Evolutionary conservation across 2,113 vertebrate species (phyloP).

Genomic region (Urocynchramus pylzowi): DNA sequence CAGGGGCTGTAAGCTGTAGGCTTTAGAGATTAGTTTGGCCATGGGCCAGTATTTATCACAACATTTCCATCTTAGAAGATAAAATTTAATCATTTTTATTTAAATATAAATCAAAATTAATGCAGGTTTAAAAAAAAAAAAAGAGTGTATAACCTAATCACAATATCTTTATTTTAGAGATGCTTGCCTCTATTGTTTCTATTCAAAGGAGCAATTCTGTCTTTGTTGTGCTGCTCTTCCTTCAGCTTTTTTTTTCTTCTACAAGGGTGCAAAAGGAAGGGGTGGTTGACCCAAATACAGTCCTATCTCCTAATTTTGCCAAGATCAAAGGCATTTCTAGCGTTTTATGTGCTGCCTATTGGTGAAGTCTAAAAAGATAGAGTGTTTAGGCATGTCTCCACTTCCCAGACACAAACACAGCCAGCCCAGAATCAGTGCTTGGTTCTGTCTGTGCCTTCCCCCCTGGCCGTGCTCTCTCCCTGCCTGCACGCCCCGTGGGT

Average conservation of each 20-base stretch:
- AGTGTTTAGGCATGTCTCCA: constrained; percentile 17
- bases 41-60: constrained; percentile 81
- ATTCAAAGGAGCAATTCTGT: constrained; percentile 60
- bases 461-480: fast-evolving
- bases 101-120: constrained; percentile 84
- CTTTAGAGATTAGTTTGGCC: constrained; percentile 83
- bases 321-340: constrained; percentile 43
- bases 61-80: constrained; percentile 83
- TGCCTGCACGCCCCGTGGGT: neutral
- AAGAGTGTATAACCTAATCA: constrained; percentile 67
- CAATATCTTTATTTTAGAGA: constrained; percentile 76
- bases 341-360: constrained; percentile 36
- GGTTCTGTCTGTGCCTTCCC: fast-evolving
- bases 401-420: neutral
- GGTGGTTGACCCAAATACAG: constrained; percentile 56
- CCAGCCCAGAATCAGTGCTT: neutral
- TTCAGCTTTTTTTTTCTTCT: constrained; percentile 33
- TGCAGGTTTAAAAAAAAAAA: constrained; percentile 67
- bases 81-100: constrained; percentile 87
- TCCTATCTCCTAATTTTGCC: constrained; percentile 67
- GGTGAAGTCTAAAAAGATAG: constrained; percentile 29
- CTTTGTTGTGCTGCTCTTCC: constrained; percentile 58
- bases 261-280: constrained; percentile 59
- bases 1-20: constrained; percentile 76
- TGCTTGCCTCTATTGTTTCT: constrained; percentile 66